phyloP scores from a whole-genome alignment of 2,888 invertebrate genomes.

The Serripes groenlandicus region DNA sequence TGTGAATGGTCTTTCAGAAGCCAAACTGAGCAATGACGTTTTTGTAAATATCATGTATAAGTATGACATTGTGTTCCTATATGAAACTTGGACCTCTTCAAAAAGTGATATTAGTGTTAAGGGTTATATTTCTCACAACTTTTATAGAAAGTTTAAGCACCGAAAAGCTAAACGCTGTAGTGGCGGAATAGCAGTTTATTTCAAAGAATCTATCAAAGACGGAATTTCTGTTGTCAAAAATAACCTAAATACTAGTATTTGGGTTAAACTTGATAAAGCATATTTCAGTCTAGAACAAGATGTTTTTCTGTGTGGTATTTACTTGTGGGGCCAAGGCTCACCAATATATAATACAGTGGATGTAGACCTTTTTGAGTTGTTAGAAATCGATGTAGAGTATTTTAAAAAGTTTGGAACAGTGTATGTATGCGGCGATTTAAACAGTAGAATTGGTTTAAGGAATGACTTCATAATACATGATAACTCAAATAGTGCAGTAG shows the following conservation, averaged over 20 bases:
- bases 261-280: neutral
- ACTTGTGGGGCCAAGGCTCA: slow-evolving; percentile 34
- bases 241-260: neutral
- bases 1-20: slow-evolving; percentile 25
- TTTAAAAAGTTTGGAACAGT: slow-evolving; percentile 34
- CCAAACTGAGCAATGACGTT: slow-evolving; percentile 17
- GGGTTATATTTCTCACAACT: slow-evolving; percentile 19
- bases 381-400: slow-evolving; percentile 29
- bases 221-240: neutral
- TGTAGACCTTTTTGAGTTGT: slow-evolving; percentile 36
- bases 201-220: slow-evolving; percentile 13
- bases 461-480: slow-evolving; percentile 12
- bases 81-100: slow-evolving; percentile 21
- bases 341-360: slow-evolving; percentile 33
- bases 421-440: slow-evolving; percentile 47
- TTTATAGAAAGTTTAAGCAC: slow-evolving; percentile 24
- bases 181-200: slow-evolving; percentile 9
- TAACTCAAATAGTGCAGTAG: neutral
- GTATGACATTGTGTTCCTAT: slow-evolving; percentile 23
- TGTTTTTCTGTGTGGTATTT: neutral
- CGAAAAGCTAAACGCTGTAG: slow-evolving; percentile 10
- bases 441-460: slow-evolving; percentile 28
- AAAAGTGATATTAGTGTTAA: slow-evolving; percentile 18
- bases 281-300: neutral
- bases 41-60: slow-evolving; percentile 15